Percentiles rank a stretch among this genome's conserved stretches.
Evolutionary conservation across 2,797 vertebrate species (phyloP).

Genomic region (Anguilla marmorata): DNA sequence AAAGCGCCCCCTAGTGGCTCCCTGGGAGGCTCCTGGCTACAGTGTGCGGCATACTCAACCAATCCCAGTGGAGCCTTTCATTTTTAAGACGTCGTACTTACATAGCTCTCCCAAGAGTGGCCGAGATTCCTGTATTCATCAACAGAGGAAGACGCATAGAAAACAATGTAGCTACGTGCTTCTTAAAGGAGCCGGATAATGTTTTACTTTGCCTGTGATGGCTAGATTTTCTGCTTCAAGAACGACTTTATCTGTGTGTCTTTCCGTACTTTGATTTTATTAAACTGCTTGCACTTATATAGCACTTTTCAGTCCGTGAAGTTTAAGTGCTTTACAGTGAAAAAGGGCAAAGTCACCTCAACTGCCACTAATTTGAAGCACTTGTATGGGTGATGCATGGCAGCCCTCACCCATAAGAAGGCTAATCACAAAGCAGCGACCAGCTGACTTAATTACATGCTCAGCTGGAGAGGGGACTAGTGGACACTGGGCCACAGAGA

Average conservation of each 20-base stretch:
- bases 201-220: not conserved
- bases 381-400: not conserved
- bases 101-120: not conserved
- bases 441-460: not conserved
- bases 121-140: not conserved
- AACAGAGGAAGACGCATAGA: not conserved
- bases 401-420: not conserved
- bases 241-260: not conserved
- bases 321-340: not conserved
- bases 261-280: not conserved
- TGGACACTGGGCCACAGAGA: not conserved
- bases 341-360: not conserved
- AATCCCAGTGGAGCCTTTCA: not conserved
- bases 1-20: slow-evolving; percentile 89
- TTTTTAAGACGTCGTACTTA: not conserved
- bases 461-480: not conserved
- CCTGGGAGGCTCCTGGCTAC: slow-evolving; percentile 82
- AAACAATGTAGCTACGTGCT: not conserved
- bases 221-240: not conserved
- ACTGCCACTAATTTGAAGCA: not conserved
- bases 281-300: not conserved
- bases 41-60: slow-evolving; percentile 42
- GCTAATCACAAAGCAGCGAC: not conserved
- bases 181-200: not conserved
- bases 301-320: not conserved